These are phyloP conservation scores for Drosophila teissieri DNA, from an alignment of 1,140 invertebrate genomes.

Conservation along the genomic window DNA sequence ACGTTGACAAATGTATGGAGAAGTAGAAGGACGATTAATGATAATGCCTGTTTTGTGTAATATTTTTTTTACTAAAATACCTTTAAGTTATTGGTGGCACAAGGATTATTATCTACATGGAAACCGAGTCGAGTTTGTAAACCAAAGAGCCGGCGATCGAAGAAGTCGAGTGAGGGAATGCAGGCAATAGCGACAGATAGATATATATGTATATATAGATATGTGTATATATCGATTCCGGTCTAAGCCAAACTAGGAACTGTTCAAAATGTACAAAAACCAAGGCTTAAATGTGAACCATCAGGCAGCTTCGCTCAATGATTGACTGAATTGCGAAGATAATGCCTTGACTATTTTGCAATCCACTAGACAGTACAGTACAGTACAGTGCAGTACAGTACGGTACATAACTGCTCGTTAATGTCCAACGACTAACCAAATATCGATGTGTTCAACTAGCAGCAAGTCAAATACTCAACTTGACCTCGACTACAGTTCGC, in stretches of 20 bases:
- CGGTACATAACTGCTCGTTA: conserved; percentile 9
- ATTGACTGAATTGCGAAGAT: conserved; percentile 36
- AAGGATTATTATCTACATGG: conserved; percentile 13
- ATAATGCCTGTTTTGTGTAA: conserved; percentile 36
- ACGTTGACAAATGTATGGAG: conserved; percentile 17
- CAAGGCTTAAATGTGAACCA: conserved; percentile 4
- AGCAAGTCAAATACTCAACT: conserved; percentile 18
- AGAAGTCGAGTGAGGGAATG: conserved; percentile 15
- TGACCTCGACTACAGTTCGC: conserved; percentile 20
- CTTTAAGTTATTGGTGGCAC: conserved; percentile 33
- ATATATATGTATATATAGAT: too few species aligned
- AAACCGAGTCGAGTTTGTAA: conserved; percentile 5
- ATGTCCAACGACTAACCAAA: conserved; percentile 16
- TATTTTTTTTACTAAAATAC: conserved; percentile 20
- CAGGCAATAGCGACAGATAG: conserved; percentile 5
- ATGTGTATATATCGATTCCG: not conserved
- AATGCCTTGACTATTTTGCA: conserved; percentile 35
- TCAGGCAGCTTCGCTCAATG: conserved; percentile 29
- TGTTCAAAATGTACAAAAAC: conserved; percentile 35
- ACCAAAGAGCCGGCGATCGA: conserved; percentile 10
- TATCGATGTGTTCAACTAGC: conserved; percentile 43
- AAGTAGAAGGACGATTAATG: conserved; percentile 12
- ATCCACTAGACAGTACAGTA: conserved; percentile 15
- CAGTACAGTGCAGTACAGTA: not conserved
- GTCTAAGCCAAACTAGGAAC: conserved; percentile 15